Evolutionary conservation across 2,113 vertebrate genomes (phyloP).

Genomic region (Pelvicachromis taeniatus): DNA sequence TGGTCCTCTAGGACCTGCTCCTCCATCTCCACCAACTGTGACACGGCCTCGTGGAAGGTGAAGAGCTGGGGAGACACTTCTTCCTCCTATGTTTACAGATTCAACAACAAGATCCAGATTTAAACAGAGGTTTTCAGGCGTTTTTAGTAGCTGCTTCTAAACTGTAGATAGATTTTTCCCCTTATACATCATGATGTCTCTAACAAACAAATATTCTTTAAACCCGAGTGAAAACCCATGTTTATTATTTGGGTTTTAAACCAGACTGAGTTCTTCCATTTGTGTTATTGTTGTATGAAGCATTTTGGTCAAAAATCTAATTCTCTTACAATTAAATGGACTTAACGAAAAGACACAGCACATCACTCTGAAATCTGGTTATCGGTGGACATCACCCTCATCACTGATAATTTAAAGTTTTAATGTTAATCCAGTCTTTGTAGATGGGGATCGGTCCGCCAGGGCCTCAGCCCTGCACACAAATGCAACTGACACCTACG

Average conservation of each 20-base stretch:
- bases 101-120: not conserved
- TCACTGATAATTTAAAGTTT: not conserved
- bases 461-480: too few relatives aligned
- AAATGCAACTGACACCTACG: too few relatives aligned
- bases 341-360: not conserved
- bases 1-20: slow-evolving; percentile 97
- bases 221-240: not conserved
- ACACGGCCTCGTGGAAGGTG: slow-evolving; percentile 96
- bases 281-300: not conserved
- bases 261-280: not conserved
- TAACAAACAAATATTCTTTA: not conserved
- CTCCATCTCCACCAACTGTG: slow-evolving; percentile 98
- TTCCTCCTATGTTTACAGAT: slow-evolving; percentile 79
- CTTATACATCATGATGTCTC: fast-evolving
- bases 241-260: not conserved
- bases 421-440: not conserved
- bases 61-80: slow-evolving; percentile 97
- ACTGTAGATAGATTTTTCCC: not conserved
- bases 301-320: not conserved
- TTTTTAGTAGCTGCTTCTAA: not conserved
- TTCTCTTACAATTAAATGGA: not conserved
- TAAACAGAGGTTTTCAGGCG: not conserved
- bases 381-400: not conserved
- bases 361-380: not conserved
- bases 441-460: too few relatives aligned